Evolutionary conservation across 2,888 invertebrate species (phyloP), one percentile per base, ranked within the genome.

Genomic region (Phanerotoma sp.): DNA sequence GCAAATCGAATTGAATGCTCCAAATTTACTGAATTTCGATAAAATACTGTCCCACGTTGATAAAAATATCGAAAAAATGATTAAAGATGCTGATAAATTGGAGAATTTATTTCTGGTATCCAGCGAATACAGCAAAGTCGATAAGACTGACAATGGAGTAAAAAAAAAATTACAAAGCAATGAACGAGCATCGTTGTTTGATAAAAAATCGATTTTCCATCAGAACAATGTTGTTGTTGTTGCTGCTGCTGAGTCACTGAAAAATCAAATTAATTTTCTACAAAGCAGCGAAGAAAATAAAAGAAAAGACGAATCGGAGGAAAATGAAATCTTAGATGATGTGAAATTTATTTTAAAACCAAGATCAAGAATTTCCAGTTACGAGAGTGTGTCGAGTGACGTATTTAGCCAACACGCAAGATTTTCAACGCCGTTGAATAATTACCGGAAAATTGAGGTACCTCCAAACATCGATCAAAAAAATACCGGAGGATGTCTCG

Each of bases 401-500:
- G 45, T 32, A 7, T 28, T 48, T 15, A 9, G 40, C 6, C 25
- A 45, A 28, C 58, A 47, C 30, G 53, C 52, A 9, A 56, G 56
- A 45, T 62, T 56, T 52, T 63, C 63, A 13, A 63, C 63, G 7
- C 63, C 62, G 15, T 45, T 63, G 48, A 58, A 56, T n/a, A 57
- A 58, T 30, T 45, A 47, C 41, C 30, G 40, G 16, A 51, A 42
- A 3, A 51, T 57, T 3, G 51, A 35, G n/a, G 9, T n/a, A 3
- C 18, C 18, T 30, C 25, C n/a, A n/a, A n/a, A n/a, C n/a, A n/a
- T n/a, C n/a, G n/a, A 25, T 25, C 25, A 25, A n/a, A n/a, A n/a
- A n/a, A n/a, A n/a, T n/a, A n/a, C n/a, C n/a, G n/a, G n/a, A n/a
- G n/a, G n/a, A n/a, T n/a, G n/a, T 25, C 7, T 25, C 9, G 9